Conservation (phyloP, 1,140 invertebrate genomes). For the Hermatobates lingyangjiaoensis region DNA sequence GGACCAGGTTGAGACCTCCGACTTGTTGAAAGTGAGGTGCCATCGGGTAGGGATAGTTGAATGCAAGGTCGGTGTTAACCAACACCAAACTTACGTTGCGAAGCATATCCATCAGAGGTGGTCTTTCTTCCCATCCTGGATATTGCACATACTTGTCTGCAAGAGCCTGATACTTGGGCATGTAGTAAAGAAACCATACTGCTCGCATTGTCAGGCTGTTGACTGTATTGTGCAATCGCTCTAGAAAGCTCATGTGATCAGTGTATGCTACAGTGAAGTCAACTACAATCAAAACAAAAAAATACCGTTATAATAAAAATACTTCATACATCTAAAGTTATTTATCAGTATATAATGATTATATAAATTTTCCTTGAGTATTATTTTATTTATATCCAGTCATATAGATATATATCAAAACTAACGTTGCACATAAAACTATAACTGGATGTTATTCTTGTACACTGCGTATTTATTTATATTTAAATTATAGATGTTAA, state of each 20-base stretch:
- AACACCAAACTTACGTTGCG: conserved; percentile 13
- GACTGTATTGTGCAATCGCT: conserved; percentile 9
- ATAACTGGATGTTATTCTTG: no score
- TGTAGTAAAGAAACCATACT: background rate
- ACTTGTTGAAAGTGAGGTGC: conserved; percentile 21
- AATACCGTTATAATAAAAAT: no score
- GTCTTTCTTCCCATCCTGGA: conserved; percentile 13
- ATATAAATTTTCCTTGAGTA: no score
- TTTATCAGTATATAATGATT: no score
- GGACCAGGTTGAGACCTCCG: conserved; percentile 21
- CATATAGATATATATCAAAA: no score
- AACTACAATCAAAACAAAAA: no score
- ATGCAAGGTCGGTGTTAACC: conserved; percentile 12
- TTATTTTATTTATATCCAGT: no score
- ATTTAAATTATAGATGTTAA: no score
- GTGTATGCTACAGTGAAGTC: conserved; percentile 3
- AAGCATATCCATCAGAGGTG: conserved; percentile 13
- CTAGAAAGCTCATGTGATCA: conserved; percentile 12
- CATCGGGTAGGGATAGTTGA: conserved; percentile 17
- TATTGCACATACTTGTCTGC: conserved; percentile 14
- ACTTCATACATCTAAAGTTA: no score
- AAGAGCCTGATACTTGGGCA: background rate
- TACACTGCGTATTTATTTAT: no score
- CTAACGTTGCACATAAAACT: no score
- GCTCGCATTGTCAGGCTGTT: background rate